Conservation (phyloP, 2,113 vertebrate genomes). For the Hucho hucho region DNA sequence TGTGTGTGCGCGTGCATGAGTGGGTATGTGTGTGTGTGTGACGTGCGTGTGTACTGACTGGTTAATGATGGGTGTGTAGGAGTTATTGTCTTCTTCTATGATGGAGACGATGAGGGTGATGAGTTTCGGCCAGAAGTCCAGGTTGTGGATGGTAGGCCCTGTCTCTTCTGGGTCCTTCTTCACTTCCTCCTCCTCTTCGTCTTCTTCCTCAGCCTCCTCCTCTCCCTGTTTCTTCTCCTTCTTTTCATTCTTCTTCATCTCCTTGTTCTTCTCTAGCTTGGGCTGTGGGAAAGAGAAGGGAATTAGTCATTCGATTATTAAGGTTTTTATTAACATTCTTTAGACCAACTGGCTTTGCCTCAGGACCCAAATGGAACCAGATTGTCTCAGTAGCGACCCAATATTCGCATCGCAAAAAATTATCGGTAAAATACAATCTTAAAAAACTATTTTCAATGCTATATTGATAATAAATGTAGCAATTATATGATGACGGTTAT, state of each 20-base stretch:
- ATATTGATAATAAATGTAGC: too few relatives aligned
- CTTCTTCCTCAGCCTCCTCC: constrained; percentile 33
- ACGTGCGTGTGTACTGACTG: constrained; percentile 76
- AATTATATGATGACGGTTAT: too few relatives aligned
- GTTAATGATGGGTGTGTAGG: constrained; percentile 90
- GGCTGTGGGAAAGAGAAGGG: constrained; percentile 22
- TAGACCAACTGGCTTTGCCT: too few relatives aligned
- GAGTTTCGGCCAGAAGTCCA: constrained; percentile 99
- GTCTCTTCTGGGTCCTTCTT: constrained; percentile 83
- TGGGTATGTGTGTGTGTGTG: background rate
- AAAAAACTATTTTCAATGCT: too few relatives aligned
- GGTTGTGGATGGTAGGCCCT: constrained; percentile 90
- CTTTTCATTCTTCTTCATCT: constrained; percentile 51
- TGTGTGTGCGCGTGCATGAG: background rate
- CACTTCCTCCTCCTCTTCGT: constrained; percentile 67
- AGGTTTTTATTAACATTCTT: too few relatives aligned
- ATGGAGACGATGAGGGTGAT: constrained; percentile 98
- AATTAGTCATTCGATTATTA: background rate
- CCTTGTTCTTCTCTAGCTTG: constrained; percentile 1
- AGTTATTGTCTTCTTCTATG: constrained; percentile 95
- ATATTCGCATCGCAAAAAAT: too few relatives aligned
- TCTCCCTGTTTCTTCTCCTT: constrained; percentile 25
- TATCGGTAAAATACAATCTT: too few relatives aligned
- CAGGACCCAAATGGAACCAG: too few relatives aligned
- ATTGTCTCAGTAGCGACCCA: too few relatives aligned